phyloP scores from a whole-genome alignment of 30 jellyfish, hydroid and myxozoan species.

The Nemopilema nomurai region DNA sequence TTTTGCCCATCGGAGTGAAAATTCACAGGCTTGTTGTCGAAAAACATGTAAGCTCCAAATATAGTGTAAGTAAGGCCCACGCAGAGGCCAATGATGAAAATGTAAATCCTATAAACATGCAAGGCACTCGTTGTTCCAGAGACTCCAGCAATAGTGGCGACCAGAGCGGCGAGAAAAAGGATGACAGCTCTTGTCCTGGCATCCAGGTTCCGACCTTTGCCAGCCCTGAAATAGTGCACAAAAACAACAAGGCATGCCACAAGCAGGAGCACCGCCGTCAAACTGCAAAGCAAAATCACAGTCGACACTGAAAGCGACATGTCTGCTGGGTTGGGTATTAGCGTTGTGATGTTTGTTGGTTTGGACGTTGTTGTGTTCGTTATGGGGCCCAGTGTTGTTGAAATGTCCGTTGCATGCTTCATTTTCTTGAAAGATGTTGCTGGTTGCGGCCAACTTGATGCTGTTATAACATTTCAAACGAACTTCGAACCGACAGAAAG shows the following conservation, averaged over 20 bases:
- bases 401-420: background rate
- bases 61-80: conserved; percentile 16
- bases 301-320: conserved; percentile 3
- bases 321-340: conserved; percentile 20
- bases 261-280: conserved; percentile 1
- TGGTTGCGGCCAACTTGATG: background rate
- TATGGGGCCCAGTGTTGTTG: background rate
- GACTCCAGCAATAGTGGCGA: conserved; percentile 29
- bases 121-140: conserved; percentile 25
- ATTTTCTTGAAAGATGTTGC: background rate
- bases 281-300: conserved; percentile 16
- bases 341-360: background rate
- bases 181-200: conserved; percentile 18
- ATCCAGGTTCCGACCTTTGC: background rate
- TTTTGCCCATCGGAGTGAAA: background rate
- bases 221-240: conserved; percentile 18
- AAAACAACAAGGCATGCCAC: background rate
- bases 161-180: conserved; percentile 3
- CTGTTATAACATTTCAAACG: too few species aligned
- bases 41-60: conserved; percentile 20
- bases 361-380: background rate
- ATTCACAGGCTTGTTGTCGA: conserved; percentile 1
- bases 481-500: too few species aligned
- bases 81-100: background rate
- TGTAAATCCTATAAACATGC: conserved; percentile 7